Percentiles rank a stretch among this genome's conserved stretches.
These are phyloP conservation scores for Parauchenoglanis ngamensis DNA, from an alignment of 2,797 vertebrate genomes.

Conservation along the genomic window DNA sequence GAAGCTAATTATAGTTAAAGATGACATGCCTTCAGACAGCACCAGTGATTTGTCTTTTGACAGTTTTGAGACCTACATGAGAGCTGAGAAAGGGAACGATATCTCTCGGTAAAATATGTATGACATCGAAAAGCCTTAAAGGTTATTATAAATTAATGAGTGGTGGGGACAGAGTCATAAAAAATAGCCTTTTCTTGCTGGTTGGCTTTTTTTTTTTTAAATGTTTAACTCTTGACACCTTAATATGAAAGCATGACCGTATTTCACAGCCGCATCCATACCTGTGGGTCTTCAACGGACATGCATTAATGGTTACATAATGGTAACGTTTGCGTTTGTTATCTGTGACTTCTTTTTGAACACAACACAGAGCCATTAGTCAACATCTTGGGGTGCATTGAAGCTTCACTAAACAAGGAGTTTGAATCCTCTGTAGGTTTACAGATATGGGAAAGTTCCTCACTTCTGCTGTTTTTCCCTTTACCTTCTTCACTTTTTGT, in stretches of 20 bases:
- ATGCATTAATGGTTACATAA: conserved; percentile 37
- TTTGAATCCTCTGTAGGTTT: conserved; percentile 68
- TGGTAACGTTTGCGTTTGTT: conserved; percentile 51
- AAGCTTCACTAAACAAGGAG: conserved; percentile 66
- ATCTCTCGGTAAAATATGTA: conserved; percentile 82
- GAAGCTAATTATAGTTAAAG: conserved; percentile 74
- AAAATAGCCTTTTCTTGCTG: conserved; percentile 77
- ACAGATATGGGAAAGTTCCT: conserved; percentile 67
- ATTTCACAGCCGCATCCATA: not conserved
- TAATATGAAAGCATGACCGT: conserved; percentile 59
- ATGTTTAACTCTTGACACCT: conserved; percentile 77
- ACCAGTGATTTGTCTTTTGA: conserved; percentile 73
- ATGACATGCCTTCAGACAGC: conserved; percentile 62
- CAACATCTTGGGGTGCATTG: not conserved
- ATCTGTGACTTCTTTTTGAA: conserved; percentile 48
- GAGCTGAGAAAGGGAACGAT: conserved; percentile 70
- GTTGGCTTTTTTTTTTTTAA: conserved; percentile 68
- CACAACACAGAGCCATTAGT: not conserved
- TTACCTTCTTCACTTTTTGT: conserved; percentile 31
- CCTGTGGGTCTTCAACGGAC: conserved; percentile 53
- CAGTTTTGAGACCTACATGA: conserved; percentile 63
- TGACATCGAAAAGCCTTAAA: conserved; percentile 85
- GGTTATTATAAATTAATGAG: conserved; percentile 85
- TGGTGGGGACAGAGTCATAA: conserved; percentile 73
- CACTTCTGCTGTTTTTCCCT: conserved; percentile 1